These are phyloP conservation scores for Rallus limicola DNA, from an alignment of 2,113 vertebrate genomes.

Conservation along the genomic window DNA sequence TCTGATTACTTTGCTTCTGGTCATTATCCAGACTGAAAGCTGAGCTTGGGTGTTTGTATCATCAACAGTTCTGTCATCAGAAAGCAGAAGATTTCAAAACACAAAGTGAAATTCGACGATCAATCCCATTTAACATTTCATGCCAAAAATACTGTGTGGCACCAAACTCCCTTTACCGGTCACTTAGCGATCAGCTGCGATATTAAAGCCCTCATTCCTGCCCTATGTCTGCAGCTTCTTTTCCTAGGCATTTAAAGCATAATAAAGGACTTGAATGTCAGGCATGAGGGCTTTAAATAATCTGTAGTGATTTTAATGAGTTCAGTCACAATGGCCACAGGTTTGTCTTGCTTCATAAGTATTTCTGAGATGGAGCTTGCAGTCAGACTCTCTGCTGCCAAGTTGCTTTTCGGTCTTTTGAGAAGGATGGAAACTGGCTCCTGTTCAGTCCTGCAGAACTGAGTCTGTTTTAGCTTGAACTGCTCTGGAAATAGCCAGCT, in stretches of 20 bases:
- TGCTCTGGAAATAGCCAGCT: slow-evolving; percentile 29
- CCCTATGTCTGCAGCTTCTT: neutral
- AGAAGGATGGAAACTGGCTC: slow-evolving; percentile 9
- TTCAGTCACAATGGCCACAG: slow-evolving; percentile 25
- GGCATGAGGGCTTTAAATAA: slow-evolving; percentile 41
- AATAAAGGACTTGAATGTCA: slow-evolving; percentile 26
- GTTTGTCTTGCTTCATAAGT: slow-evolving; percentile 48
- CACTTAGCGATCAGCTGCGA: fast-evolving
- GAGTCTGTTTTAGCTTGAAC: slow-evolving; percentile 4
- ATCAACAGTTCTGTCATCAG: slow-evolving; percentile 15
- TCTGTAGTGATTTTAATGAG: slow-evolving; percentile 47
- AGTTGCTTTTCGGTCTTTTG: slow-evolving; percentile 27
- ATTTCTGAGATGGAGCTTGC: slow-evolving; percentile 34
- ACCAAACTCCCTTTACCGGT: neutral
- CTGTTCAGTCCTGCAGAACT: slow-evolving; percentile 22
- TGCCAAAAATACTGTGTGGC: neutral
- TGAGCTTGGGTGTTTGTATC: neutral
- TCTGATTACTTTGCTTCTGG: slow-evolving; percentile 53
- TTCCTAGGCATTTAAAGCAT: neutral
- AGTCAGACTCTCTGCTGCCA: slow-evolving; percentile 30
- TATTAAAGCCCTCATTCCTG: neutral
- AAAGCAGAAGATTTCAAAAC: slow-evolving; percentile 23
- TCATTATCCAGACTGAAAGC: slow-evolving; percentile 29
- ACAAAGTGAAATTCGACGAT: neutral
- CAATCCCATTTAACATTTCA: neutral